phyloP scores from a whole-genome alignment of 2,113 vertebrate genomes.

The Nerophis ophidion region DNA sequence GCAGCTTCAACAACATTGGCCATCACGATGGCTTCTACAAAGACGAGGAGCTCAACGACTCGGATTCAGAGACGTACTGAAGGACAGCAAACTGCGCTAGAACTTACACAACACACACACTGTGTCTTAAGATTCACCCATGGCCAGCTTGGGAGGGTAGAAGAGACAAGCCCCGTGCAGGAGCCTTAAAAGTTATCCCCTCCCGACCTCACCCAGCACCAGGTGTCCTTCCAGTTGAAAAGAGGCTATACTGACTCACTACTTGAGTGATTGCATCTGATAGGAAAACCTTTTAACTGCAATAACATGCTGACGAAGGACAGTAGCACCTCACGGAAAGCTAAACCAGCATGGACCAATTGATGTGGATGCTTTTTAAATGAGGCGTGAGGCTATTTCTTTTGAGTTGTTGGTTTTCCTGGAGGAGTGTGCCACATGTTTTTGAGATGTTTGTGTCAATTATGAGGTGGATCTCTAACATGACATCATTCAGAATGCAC shows the following conservation, averaged over 20 bases:
- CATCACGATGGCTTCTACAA: slow-evolving; percentile 85
- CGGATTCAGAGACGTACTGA: slow-evolving; percentile 97
- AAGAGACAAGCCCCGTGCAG: slow-evolving; percentile 40
- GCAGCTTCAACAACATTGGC: slow-evolving; percentile 92
- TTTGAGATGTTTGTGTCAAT: slow-evolving; percentile 18
- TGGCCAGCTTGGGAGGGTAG: slow-evolving; percentile 52
- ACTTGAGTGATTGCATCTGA: slow-evolving; percentile 33
- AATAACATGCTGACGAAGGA: slow-evolving; percentile 59
- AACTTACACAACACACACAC: slow-evolving; percentile 49
- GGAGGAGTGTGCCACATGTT: background rate
- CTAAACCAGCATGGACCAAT: slow-evolving; percentile 63
- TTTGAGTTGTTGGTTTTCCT: slow-evolving; percentile 13
- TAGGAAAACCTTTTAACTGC: slow-evolving; percentile 45
- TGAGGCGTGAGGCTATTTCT: slow-evolving; percentile 6
- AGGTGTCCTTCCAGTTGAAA: slow-evolving; percentile 54
- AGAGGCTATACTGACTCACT: slow-evolving; percentile 40
- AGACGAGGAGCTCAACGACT: slow-evolving; percentile 95
- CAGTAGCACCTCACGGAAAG: slow-evolving; percentile 51
- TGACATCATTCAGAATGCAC: slow-evolving; percentile 47
- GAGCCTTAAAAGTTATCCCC: slow-evolving; percentile 58
- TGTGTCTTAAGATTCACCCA: slow-evolving; percentile 67
- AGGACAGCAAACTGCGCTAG: slow-evolving; percentile 13
- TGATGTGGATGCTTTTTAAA: slow-evolving; percentile 53
- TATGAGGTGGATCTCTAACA: slow-evolving; percentile 24
- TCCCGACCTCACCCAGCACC: slow-evolving; percentile 43